These are phyloP conservation scores for Alloscopus bannaensis DNA, from an alignment of 2,888 invertebrate species.

Conservation along the genomic window DNA sequence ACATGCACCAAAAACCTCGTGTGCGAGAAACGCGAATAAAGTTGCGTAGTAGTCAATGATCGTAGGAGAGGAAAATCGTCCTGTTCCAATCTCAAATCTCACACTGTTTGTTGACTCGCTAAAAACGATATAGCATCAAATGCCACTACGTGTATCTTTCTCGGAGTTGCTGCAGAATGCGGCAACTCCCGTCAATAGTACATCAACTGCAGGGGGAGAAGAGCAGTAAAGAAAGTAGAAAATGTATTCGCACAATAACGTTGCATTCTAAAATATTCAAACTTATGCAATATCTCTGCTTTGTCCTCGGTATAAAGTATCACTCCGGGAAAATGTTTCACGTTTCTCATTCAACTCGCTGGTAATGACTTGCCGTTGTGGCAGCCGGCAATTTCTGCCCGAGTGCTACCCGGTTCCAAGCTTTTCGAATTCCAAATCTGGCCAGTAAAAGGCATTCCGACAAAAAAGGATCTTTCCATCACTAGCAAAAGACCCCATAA, in stretches of 20 bases:
- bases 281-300: no score
- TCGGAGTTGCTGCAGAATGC: conserved; percentile 27
- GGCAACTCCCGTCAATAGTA: no score
- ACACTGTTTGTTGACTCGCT: conserved; percentile 29
- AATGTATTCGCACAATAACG: background rate
- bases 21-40: background rate
- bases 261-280: no score
- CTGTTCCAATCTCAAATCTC: conserved; percentile 20
- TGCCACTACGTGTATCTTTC: conserved; percentile 17
- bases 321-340: no score
- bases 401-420: conserved; percentile 56
- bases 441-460: conserved; percentile 45
- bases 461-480: conserved; percentile 44
- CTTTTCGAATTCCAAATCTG: conserved; percentile 58
- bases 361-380: no score
- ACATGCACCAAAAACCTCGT: background rate
- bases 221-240: background rate
- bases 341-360: no score
- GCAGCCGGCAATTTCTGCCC: background rate
- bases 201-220: background rate
- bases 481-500: conserved; percentile 57
- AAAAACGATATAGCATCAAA: conserved; percentile 39
- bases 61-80: conserved; percentile 17
- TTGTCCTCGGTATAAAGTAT: no score
- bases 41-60: conserved; percentile 1